Evolutionary conservation across 2,113 vertebrate species (phyloP).

Genomic region (Dromiciops gliroides): DNA sequence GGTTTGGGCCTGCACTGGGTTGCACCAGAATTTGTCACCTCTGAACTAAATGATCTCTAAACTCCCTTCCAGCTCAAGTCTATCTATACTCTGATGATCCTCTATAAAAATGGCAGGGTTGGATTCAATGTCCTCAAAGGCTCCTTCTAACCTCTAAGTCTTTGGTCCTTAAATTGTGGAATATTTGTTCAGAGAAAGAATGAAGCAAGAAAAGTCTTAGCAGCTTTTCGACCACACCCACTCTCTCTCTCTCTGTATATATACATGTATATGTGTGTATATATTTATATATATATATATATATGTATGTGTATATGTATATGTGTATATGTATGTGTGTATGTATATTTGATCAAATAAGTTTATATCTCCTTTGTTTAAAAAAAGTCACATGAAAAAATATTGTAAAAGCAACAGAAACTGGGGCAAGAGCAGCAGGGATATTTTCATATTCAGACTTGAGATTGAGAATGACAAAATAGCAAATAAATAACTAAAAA

Average conservation of each 20-base stretch:
- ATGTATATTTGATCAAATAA: not conserved
- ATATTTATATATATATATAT: too few species aligned
- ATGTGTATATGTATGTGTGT: too few species aligned
- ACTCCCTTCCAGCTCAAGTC: not conserved
- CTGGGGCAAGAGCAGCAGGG: constrained; percentile 27
- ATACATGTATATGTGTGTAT: too few species aligned
- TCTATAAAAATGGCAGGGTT: not conserved
- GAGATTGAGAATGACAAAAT: constrained; percentile 61
- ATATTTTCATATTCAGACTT: constrained; percentile 68
- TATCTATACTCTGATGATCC: not conserved
- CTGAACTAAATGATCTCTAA: not conserved
- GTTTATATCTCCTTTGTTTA: not conserved
- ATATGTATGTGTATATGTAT: too few species aligned
- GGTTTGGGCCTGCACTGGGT: not conserved
- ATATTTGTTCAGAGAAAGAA: not conserved
- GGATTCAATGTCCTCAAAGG: not conserved
- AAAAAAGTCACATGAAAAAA: not conserved
- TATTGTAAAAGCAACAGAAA: constrained; percentile 57
- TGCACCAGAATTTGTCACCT: not conserved
- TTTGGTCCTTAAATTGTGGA: not conserved
- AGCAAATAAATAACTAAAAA: constrained; percentile 68
- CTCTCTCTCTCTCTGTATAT: too few species aligned
- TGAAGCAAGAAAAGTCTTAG: not conserved
- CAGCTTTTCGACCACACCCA: not conserved
- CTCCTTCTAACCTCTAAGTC: not conserved